Base-by-base conservation (phyloP, 2,888 invertebrate species). In the Pandemis heparana region DNA sequence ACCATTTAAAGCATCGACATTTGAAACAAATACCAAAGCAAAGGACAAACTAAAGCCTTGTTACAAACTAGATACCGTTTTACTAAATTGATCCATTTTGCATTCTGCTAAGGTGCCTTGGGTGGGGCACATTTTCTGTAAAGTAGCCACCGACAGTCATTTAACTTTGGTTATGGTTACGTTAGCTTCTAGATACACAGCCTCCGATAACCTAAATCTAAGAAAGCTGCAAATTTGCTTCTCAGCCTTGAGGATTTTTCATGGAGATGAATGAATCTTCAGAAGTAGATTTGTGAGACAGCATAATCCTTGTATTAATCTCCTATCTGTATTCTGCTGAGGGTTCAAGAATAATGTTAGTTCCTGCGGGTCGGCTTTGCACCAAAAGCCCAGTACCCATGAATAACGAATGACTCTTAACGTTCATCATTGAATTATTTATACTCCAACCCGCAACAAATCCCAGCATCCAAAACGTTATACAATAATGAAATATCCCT, bases 381-480 rank as follows among this genome's bases (percentile, higher is more conserved):
- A 76, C 43, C 75, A 76, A 75, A 69, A 72, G 56, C 71, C 73
- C 71, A 74, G 75, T 41, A 67, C 71, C 75, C 66, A 85, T 86
- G 82, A 85, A 87, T 88, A 86, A 83, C 87, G 81, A 76, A 83
- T 56, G 71, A 75, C 71, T 79, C 69, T 76, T 74, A 74, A 81
- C 82, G 82, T 81, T 80, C 78, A 70, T 82, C 77, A 80, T 83
- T 89, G 85, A 88, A 88, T 88, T 82, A 88, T 88, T 82, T 84
- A 89, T 84, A 64, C 60, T 67, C 70, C 71, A 78, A 79, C 77
- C 76, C 68, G 74, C 77, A 78, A 82, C 85, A 83, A 85, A 84
- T 85, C 82, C 77, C 74, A 68, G 75, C 69, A 71, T 65, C 78
- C 75, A 78, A 72, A 75, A 76, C 75, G 65, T 72, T 70, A 69